Evolutionary conservation across 2,113 vertebrate genomes (phyloP), one percentile per base, ranked within the genome.

Genomic region (Pica pica): DNA sequence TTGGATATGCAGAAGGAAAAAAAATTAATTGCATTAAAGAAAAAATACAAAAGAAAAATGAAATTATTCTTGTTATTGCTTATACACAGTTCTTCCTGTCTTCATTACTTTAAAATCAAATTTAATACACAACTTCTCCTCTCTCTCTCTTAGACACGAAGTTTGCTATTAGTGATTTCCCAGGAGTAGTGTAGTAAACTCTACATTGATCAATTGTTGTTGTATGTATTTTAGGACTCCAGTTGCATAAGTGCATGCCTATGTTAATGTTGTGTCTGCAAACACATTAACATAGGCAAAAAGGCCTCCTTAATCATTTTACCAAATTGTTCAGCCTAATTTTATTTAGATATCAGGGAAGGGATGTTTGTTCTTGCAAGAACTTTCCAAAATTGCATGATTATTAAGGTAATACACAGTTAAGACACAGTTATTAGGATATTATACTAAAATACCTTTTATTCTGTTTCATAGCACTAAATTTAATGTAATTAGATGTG

Each of bases 21-120:
- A 68, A 39, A 78, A 26, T 24, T 42, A 86, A 92, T 63, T 88
- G 27, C 42, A 53, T 87, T 64, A 81, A 68, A 91, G 61, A 52
- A 91, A 89, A 35, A 64, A 44, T 47, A 76, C 35, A 30, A 64
- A 86, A 52, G 22, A 73, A 93, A 96, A 50, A 59, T 16, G 16
- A 31, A 59, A 39, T 55, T 47, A 75, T 75, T 64, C 41, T 69
- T 78, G 27, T 23, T 76, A 53, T 22, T 90, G 44, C 41, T 94
- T 94, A 79, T 75, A 61, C 35, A 39, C 27, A 89, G 53, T 31
- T 96, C 53, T 94, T 96, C 80, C 78, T 96, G 65, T 26, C 61
- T 90, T 94, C 68, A 73, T 37, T 92, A 88, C 53, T 95, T 93
- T 77, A 97, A 97, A 95, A 83, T 75, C 57, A 92, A 92, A 96